A percentile compares a stretch with the other conserved stretches of the same genome.
Conservation (phyloP, 1,140 invertebrate species). For the Ridgeia piscesae region DNA sequence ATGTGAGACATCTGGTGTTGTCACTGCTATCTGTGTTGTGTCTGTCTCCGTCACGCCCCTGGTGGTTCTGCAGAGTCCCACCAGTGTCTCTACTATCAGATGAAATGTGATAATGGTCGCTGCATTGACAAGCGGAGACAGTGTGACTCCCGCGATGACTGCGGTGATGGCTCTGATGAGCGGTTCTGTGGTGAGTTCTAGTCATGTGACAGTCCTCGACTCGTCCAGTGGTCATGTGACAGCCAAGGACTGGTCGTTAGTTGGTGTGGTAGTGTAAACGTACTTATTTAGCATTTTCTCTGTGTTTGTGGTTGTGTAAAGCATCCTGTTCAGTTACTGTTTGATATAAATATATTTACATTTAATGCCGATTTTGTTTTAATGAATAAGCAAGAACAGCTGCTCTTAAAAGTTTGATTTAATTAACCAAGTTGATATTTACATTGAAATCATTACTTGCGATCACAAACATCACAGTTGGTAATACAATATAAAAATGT, state of each 20-base stretch:
- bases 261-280: background rate
- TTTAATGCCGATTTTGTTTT: background rate
- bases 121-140: conserved; percentile 23
- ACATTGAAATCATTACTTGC: background rate
- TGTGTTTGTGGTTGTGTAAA: background rate
- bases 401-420: background rate
- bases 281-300: background rate
- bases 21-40: background rate
- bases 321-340: background rate
- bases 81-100: conserved; percentile 14
- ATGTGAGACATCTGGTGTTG: background rate
- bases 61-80: background rate
- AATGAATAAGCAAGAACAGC: too few species aligned
- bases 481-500: background rate
- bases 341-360: background rate
- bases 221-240: background rate
- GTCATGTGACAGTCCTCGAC: background rate
- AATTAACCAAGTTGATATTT: background rate
- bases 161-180: conserved; percentile 61
- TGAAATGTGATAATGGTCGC: conserved; percentile 24
- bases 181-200: conserved; percentile 23
- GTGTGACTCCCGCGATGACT: conserved; percentile 77
- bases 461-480: background rate
- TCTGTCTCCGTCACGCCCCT: background rate
- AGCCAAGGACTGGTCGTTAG: background rate